Percentiles rank a stretch among this genome's conserved stretches.
Conservation (phyloP, 2,888 invertebrate species). For the Scaptomyza flava region DNA sequence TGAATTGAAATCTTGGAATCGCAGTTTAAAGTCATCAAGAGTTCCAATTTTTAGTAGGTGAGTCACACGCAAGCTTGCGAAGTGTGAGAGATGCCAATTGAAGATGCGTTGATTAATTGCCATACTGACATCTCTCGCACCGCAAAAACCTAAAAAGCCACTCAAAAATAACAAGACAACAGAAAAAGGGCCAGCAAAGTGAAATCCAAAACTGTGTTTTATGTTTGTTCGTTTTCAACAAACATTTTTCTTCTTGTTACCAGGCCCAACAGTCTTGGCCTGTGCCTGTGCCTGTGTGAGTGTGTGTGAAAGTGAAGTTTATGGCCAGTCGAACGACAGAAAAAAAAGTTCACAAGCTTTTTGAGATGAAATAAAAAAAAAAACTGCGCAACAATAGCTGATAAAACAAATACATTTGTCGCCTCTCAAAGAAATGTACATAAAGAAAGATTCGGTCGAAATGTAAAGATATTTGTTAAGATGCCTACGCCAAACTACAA, state of each 20-base stretch:
- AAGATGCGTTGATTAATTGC: conserved; percentile 79
- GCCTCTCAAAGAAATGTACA: conserved; percentile 67
- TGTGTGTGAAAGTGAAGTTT: conserved; percentile 74
- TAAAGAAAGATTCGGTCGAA: conserved; percentile 64
- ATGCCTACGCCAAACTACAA: conserved; percentile 67
- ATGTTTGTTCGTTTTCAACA: conserved; percentile 74
- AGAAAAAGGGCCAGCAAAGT: conserved; percentile 45
- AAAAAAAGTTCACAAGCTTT: conserved; percentile 65
- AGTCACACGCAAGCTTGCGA: conserved; percentile 32
- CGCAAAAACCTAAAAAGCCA: conserved; percentile 72
- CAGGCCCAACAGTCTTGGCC: conserved; percentile 18
- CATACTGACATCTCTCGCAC: conserved; percentile 67
- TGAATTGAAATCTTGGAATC: conserved; percentile 35
- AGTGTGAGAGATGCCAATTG: conserved; percentile 38
- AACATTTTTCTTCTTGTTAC: conserved; percentile 69
- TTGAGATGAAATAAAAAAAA: conserved; percentile 18
- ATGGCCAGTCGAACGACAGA: conserved; percentile 39
- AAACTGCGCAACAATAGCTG: conserved; percentile 69
- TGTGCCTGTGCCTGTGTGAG: not conserved
- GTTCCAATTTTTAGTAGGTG: conserved; percentile 39
- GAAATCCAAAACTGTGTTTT: conserved; percentile 68
- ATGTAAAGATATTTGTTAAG: conserved; percentile 70
- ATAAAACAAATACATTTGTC: conserved; percentile 78
- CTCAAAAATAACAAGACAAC: conserved; percentile 28
- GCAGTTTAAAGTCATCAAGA: conserved; percentile 26